Base-by-base conservation (phyloP, 2,797 vertebrate genomes). In the Sternarchorhynchus goeldii region DNA sequence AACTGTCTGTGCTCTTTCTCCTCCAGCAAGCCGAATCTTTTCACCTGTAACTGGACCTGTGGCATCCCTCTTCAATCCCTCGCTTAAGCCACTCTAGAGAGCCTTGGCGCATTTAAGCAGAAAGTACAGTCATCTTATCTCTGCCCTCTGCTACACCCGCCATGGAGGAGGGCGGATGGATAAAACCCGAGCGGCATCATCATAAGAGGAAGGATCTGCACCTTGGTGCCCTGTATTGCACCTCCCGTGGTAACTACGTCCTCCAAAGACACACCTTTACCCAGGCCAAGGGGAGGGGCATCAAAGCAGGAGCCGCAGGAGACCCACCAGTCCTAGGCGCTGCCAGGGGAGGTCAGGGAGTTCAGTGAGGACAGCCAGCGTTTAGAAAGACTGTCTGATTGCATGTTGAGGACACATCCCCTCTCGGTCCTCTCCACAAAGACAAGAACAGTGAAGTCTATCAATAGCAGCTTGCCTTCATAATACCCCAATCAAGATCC, bases 311-410 rank as follows among this genome's bases (percentile, higher is more conserved):
- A 25, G 55, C 59, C 59, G 64, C 50, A 70, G 57, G 66, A 78
- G 69, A 68, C 75, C 4, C 82, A 84, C 77, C 78, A 79, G 82
- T 75, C 84, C 69, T 75, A 73, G 45, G 63, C 58, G 70, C 78
- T 77, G 71, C 64, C 45, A 34, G 57, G 41, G 20, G 62, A 62
- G 78, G 84, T 79, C 80, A 84, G 80, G 39, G 63, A 79, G 79
- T 78, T 78, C 73, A 70, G 80, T 74, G 69, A 79, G 72, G 53
- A 77, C 67, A 69, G 73, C 76, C 59, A 63, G 55, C 68, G 64
- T 80, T 82, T 75, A 83, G 81, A 71, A 69, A 73, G 55, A 73
- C 58, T 76, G 79, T 56, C 56, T 73, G 71, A 75, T 78, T 73
- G 75, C 66, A 79, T 74, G 76, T 66, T 57, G 76, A 76, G 64